Evolutionary conservation across 2,888 invertebrate species (phyloP).

Genomic region (Drosophila anomalipes): DNA sequence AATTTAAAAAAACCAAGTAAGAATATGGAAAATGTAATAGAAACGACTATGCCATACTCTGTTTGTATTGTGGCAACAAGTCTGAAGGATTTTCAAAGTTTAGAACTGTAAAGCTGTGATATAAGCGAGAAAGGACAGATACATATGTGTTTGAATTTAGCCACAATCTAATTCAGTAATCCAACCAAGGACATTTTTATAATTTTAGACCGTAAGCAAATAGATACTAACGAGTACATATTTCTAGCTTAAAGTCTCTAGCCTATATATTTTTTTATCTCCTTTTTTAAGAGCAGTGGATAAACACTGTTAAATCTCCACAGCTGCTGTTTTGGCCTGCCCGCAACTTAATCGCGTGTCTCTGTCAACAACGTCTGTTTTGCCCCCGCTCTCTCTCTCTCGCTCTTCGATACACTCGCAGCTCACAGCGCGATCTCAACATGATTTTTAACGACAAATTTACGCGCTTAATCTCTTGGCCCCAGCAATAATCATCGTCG

Average conservation of each 20-base stretch:
- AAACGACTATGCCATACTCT: neutral
- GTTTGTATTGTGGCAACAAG: neutral
- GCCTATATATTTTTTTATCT: neutral
- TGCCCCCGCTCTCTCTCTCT: neutral
- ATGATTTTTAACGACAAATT: slow-evolving; percentile 81
- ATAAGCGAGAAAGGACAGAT: neutral
- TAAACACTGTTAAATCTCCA: slow-evolving; percentile 57
- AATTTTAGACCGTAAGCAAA: no score
- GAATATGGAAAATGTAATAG: neutral
- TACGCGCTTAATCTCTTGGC: slow-evolving; percentile 76
- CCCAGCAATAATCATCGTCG: slow-evolving; percentile 57
- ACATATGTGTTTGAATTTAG: neutral
- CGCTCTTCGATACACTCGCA: neutral
- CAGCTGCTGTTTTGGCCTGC: slow-evolving; percentile 52
- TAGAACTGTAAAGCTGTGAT: neutral
- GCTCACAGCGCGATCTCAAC: slow-evolving; percentile 48
- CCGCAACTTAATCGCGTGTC: slow-evolving; percentile 53
- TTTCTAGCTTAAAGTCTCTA: neutral
- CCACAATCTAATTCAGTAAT: neutral
- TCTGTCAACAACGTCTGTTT: slow-evolving; percentile 19
- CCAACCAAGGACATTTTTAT: neutral
- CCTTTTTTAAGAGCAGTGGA: neutral
- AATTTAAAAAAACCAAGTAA: neutral
- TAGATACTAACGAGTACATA: no score
- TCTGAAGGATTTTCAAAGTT: neutral